Evolutionary conservation across 2,888 invertebrate genomes (phyloP).

Genomic region (Boloria euphrosyne): DNA sequence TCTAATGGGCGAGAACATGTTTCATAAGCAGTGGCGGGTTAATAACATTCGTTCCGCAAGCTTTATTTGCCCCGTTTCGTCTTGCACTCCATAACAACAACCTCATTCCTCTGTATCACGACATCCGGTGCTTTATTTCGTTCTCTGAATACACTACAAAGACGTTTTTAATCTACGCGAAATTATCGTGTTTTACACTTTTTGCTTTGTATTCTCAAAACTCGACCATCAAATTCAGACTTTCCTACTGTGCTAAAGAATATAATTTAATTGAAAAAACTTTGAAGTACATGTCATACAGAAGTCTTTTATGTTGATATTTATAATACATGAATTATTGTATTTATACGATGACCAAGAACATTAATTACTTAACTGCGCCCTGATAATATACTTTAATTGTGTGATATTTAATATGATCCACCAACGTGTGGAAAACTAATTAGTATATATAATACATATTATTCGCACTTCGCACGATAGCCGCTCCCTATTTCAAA

Average conservation of each 20-base stretch:
- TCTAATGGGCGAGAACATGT: constrained; percentile 32
- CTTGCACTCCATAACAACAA: constrained; percentile 56
- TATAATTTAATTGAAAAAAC: not conserved
- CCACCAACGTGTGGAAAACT: not conserved
- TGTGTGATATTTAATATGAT: not conserved
- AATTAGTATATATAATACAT: constrained; percentile 51
- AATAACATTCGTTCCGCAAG: constrained; percentile 65
- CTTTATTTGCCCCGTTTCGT: constrained; percentile 51
- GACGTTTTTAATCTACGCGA: constrained; percentile 32
- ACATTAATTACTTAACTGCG: constrained; percentile 39
- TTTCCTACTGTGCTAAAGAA: constrained; percentile 3
- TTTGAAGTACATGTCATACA: not conserved
- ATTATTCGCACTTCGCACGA: constrained; percentile 56
- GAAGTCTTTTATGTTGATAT: not conserved
- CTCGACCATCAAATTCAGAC: constrained; percentile 12
- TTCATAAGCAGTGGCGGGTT: constrained; percentile 42
- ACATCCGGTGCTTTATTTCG: constrained; percentile 70
- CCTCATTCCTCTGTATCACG: constrained; percentile 61
- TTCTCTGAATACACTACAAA: constrained; percentile 39
- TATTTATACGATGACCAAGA: not conserved
- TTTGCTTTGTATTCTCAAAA: constrained; percentile 18
- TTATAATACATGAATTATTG: not conserved
- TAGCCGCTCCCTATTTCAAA: constrained; percentile 56
- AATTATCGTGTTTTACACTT: constrained; percentile 28
- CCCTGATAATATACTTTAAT: constrained; percentile 22